Conservation (phyloP, 2,113 vertebrate genomes). For the Pseudolaguvia tuberculata region DNA sequence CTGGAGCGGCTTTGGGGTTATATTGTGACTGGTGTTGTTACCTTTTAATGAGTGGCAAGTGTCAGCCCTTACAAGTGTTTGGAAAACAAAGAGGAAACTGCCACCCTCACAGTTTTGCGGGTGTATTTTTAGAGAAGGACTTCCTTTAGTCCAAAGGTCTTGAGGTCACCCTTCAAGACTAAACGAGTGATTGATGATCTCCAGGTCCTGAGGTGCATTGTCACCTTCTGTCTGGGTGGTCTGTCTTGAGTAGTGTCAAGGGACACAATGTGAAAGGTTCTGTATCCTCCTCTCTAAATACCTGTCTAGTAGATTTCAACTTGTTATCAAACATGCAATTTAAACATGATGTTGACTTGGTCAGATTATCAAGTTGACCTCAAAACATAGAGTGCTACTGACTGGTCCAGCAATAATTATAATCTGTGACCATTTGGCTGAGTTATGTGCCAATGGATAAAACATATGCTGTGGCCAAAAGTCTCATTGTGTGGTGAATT, state of each 20-base stretch:
- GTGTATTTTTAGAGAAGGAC: slow-evolving; percentile 41
- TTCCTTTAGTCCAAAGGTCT: slow-evolving; percentile 37
- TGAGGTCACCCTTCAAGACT: slow-evolving; percentile 24
- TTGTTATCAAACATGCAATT: too few relatives aligned
- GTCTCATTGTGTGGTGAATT: slow-evolving; percentile 30
- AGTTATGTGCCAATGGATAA: slow-evolving; percentile 40
- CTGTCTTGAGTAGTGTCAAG: slow-evolving; percentile 49
- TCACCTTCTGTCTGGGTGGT: slow-evolving; percentile 53
- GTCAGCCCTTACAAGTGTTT: too few relatives aligned
- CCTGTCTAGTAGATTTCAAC: slow-evolving; percentile 29
- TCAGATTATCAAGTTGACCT: neutral
- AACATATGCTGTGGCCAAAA: slow-evolving; percentile 20
- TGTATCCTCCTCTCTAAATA: slow-evolving; percentile 25
- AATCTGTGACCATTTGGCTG: slow-evolving; percentile 38
- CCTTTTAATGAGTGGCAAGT: slow-evolving; percentile 33
- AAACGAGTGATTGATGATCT: slow-evolving; percentile 52
- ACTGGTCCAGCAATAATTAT: slow-evolving; percentile 18
- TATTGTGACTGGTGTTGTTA: too few relatives aligned
- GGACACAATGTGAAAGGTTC: slow-evolving; percentile 38
- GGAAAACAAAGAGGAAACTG: slow-evolving; percentile 46
- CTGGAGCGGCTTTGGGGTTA: neutral
- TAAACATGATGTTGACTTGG: neutral
- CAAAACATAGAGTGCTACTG: neutral
- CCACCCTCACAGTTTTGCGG: slow-evolving; percentile 37
- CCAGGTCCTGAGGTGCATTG: slow-evolving; percentile 45